phyloP scores from a whole-genome alignment of 1,140 invertebrate species.

The Artemia franciscana region DNA sequence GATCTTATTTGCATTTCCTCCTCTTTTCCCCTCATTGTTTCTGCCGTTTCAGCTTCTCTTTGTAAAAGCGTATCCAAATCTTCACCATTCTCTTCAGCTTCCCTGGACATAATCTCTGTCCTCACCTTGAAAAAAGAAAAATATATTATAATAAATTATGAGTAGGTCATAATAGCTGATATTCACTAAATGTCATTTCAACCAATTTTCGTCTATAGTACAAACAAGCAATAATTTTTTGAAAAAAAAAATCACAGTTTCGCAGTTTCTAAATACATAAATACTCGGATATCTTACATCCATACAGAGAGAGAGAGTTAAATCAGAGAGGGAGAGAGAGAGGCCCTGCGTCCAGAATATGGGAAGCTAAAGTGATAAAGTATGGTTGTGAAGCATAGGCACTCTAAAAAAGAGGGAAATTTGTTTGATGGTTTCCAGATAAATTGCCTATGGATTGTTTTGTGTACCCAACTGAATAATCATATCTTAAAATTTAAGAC shows the following conservation, averaged over 20 bases:
- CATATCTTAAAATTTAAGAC: too few relatives aligned
- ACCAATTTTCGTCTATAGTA: slow-evolving; percentile 18
- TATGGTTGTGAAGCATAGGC: too few relatives aligned
- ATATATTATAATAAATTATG: slow-evolving; percentile 4
- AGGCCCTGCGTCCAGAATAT: too few relatives aligned
- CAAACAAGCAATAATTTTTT: slow-evolving; percentile 5
- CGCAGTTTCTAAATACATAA: too few relatives aligned
- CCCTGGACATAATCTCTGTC: slow-evolving; percentile 54
- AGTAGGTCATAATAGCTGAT: background rate
- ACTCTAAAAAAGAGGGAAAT: too few relatives aligned
- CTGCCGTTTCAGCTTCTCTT: slow-evolving; percentile 27
- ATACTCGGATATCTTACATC: too few relatives aligned
- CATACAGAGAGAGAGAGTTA: too few relatives aligned
- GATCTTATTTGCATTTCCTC: slow-evolving; percentile 60
- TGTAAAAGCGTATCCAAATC: slow-evolving; percentile 45
- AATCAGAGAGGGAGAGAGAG: too few relatives aligned
- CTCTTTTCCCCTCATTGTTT: slow-evolving; percentile 29
- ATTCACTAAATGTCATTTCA: slow-evolving; percentile 2
- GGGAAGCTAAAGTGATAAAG: too few relatives aligned
- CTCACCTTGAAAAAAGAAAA: slow-evolving; percentile 19
- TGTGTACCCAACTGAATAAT: too few relatives aligned
- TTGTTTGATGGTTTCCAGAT: too few relatives aligned
- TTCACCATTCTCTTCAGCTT: slow-evolving; percentile 59
- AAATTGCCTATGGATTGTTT: too few relatives aligned
- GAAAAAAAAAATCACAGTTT: slow-evolving; percentile 1